Base-by-base conservation (phyloP, 2,797 vertebrate species). In the Parotocinclus haroldoi region DNA sequence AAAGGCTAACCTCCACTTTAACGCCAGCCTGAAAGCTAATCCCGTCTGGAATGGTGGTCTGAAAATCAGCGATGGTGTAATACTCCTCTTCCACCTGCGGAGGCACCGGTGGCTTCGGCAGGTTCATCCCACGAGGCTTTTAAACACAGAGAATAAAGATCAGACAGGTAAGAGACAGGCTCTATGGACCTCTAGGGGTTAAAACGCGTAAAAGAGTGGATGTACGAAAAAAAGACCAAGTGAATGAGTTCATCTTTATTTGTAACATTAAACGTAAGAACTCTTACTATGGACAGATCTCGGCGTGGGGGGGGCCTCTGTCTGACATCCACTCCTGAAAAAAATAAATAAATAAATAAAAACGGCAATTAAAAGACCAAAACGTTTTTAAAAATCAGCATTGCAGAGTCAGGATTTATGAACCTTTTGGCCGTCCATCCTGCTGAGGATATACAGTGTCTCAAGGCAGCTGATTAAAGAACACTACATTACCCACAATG, bases 61-160 rank as follows among this genome's bases (percentile, higher is more conserved):
- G 96, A 86, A 99, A 99, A 73, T 98, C 95, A 10, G 97, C 95
- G 0, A 99, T 98, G 72, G 97, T 99, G 79, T 99, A 99, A 80
- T 92, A 98, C 63, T 99, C 97, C 68, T 98, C 96, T 76, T 99
- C 96, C 50, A 99, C 97, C 76, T 94, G 93, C 4, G 97, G 97
- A 3, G 97, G 93, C 56, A 92, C 78, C 0, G 97, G 97, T 0
- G 96, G 97, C 80, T 96, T 98, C 0, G 97, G 97, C 37, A 99
- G 86, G 78, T 96, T 93, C 75, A 92, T 56, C 45, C 96, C 95
- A 55, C 97, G 92, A 38, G 96, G 96, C 97, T 99, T 75, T 18
- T 36, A 5, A 19, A 69, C 17, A 10, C 9, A 11, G 45, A 57
- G 1, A 58, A 44, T 27, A 1, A 40, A 19, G 7, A 48, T 13